Evolutionary conservation across 2,797 vertebrate species (phyloP).

Genomic region (Characodon lateralis): DNA sequence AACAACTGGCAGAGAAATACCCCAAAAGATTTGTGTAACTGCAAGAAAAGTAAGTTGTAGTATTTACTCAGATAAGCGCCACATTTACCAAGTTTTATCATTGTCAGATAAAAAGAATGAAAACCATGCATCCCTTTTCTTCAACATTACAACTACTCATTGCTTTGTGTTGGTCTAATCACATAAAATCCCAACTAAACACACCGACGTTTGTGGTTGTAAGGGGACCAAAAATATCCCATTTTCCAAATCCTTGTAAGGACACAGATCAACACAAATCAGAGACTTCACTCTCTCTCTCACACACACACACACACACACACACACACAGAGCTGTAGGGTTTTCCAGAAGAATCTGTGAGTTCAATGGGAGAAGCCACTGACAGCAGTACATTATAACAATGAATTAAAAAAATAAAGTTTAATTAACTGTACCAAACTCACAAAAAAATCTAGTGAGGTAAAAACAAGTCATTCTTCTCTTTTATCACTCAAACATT

Average conservation of each 20-base stretch:
- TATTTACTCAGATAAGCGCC: neutral
- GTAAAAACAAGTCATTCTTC: constrained; percentile 28
- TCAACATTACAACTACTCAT: neutral
- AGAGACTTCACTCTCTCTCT: constrained; percentile 1
- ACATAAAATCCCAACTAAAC: neutral
- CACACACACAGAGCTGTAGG: constrained; percentile 32
- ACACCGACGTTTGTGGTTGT: neutral
- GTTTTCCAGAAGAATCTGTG: constrained; percentile 60
- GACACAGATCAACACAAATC: constrained; percentile 26
- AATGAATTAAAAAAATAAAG: constrained; percentile 8
- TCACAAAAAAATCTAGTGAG: constrained; percentile 35
- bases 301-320: constrained; percentile 25
- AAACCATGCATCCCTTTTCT: neutral
- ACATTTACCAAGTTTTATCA: neutral
- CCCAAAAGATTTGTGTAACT: neutral
- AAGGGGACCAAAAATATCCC: neutral
- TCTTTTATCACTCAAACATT: constrained; percentile 23
- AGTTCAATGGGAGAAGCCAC: constrained; percentile 24
- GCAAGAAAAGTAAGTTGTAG: neutral
- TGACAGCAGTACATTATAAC: constrained; percentile 40
- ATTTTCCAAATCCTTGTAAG: constrained; percentile 13
- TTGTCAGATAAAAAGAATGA: neutral
- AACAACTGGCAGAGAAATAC: neutral
- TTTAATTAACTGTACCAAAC: constrained; percentile 12
- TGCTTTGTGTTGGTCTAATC: neutral